Evolutionary conservation across 1,140 invertebrate species (phyloP), one percentile per base, ranked within the genome.

Genomic region (Copidosoma floridanum): DNA sequence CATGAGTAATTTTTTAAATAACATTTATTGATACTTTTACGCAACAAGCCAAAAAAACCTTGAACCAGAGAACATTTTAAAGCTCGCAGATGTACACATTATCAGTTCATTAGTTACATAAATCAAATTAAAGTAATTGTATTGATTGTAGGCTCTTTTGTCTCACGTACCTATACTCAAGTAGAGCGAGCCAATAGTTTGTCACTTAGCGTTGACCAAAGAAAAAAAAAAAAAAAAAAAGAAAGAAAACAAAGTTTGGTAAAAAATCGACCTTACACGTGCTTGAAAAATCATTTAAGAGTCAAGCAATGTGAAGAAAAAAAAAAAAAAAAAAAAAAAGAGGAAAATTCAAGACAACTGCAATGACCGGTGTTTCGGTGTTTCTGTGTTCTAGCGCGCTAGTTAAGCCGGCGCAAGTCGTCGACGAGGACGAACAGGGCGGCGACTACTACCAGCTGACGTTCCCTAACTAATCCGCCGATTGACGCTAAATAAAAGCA

Each of bases 381-480:
- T 23, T 60, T 60, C 76, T 81, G 76, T 81, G 74, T 81, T 81
- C 73, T 81, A 81, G 79, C 73, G 77, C 71, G 72, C 76, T 78
- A 71, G 68, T 76, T 75, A 78, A 75, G 68, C 74, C 76, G 73
- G 74, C 72, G 72, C 76, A 75, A 77, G 77, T 67, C 63, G 68
- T 71, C 66, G 76, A 75, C 64, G 75, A 76, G 59, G 79, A 80
- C 67, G 72, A 68, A 69, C 72, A 71, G 71, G 73, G 71, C 75
- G 78, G 76, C 71, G 75, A 80, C 75, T 78, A 72, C 77, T 80
- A 80, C 71, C 78, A 81, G 75, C 77, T 81, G 73, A 81, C 77
- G 67, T 81, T 79, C 69, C 74, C 78, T 73, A 78, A 79, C 55
- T 58, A 43, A 18, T 8, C 35, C 23, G 32, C n/a, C n/a, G n/a